A percentile compares a stretch with the other conserved stretches of the same genome.
Evolutionary conservation across 2,113 vertebrate genomes (phyloP).

Genomic region (Hirundichthys speculiger): DNA sequence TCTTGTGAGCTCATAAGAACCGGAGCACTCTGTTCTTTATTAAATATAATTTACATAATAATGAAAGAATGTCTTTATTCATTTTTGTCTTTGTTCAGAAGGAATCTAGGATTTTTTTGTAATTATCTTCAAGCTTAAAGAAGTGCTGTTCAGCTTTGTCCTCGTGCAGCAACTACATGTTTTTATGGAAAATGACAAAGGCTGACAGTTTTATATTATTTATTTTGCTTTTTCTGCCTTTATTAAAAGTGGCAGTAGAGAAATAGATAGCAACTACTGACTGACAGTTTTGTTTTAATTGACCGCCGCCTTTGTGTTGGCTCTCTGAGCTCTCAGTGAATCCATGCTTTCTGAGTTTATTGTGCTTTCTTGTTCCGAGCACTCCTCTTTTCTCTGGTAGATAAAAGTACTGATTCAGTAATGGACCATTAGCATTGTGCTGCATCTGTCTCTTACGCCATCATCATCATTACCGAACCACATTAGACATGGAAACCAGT

Average conservation of each 20-base stretch:
- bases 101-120: slow-evolving; percentile 22
- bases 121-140: slow-evolving; percentile 1
- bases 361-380: slow-evolving; percentile 21
- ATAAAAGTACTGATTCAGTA: slow-evolving; percentile 55
- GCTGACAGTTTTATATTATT: slow-evolving; percentile 8
- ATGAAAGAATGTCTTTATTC: slow-evolving; percentile 1
- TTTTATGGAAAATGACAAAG: slow-evolving; percentile 17
- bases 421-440: slow-evolving; percentile 61
- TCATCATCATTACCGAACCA: slow-evolving; percentile 35
- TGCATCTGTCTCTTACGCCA: slow-evolving; percentile 33
- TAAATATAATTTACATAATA: slow-evolving; percentile 18
- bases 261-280: not conserved
- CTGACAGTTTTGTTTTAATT: slow-evolving; percentile 33
- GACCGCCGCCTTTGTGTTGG: slow-evolving; percentile 31
- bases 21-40: slow-evolving; percentile 7
- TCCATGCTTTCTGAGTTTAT: slow-evolving; percentile 6
- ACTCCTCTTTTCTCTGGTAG: slow-evolving; percentile 24
- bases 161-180: not conserved
- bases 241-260: slow-evolving; percentile 14
- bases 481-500: slow-evolving; percentile 54
- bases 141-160: not conserved
- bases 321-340: slow-evolving; percentile 17
- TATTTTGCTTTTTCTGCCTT: not conserved
- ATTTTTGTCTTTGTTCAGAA: slow-evolving; percentile 1
- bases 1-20: slow-evolving; percentile 8